These are phyloP conservation scores for Perca flavescens DNA, from an alignment of 2,113 vertebrate genomes.

Conservation along the genomic window DNA sequence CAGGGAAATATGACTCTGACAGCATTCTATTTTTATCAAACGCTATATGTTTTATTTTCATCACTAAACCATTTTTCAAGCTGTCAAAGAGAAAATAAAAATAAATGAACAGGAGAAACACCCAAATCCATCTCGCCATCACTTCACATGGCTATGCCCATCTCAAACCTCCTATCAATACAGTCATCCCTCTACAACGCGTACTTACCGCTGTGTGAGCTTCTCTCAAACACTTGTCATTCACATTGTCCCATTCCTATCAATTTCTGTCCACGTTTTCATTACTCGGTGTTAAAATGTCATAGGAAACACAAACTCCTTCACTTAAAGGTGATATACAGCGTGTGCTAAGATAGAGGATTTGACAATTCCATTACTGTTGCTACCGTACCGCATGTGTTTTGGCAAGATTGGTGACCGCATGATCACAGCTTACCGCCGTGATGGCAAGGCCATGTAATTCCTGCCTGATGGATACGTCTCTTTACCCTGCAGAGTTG, in stretches of 20 bases:
- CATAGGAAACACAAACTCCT: conserved; percentile 36
- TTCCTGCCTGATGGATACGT: conserved; percentile 54
- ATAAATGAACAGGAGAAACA: conserved; percentile 55
- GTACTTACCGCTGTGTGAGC: conserved; percentile 17
- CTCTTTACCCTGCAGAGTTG: conserved; percentile 27
- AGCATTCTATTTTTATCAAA: conserved; percentile 75
- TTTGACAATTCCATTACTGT: conserved; percentile 65
- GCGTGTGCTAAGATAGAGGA: conserved; percentile 10
- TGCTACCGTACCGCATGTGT: not conserved
- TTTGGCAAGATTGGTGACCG: conserved; percentile 32
- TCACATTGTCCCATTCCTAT: conserved; percentile 32
- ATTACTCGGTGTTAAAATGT: conserved; percentile 44
- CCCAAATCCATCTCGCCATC: conserved; percentile 48
- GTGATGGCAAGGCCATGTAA: conserved; percentile 25
- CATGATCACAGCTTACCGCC: conserved; percentile 29
- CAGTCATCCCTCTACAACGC: conserved; percentile 10
- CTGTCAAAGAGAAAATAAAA: conserved; percentile 69
- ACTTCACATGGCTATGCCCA: conserved; percentile 26
- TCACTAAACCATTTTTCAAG: conserved; percentile 71
- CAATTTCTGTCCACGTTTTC: conserved; percentile 48
- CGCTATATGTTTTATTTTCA: conserved; percentile 66
- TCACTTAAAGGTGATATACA: conserved; percentile 37
- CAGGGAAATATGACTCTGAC: conserved; percentile 71
- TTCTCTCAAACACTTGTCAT: conserved; percentile 20
- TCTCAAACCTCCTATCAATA: conserved; percentile 42